Percentiles rank a stretch among this genome's conserved stretches.
Evolutionary conservation across 2,113 vertebrate species (phyloP).

Genomic region (Mastomys natalensis): DNA sequence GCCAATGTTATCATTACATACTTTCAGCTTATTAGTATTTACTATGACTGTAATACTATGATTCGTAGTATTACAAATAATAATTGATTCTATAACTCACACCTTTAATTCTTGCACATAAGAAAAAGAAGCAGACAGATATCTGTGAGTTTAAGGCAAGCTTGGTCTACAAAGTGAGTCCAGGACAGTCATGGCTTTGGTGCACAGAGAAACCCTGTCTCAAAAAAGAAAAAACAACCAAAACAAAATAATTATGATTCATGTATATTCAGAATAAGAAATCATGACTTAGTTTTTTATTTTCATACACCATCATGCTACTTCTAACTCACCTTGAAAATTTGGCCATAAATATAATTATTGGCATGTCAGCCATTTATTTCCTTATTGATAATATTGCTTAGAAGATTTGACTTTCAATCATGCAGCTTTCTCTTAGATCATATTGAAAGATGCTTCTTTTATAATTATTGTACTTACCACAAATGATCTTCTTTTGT

Average conservation of each 20-base stretch:
- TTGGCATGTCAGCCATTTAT: background rate
- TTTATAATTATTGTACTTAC: background rate
- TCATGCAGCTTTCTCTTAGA: slow-evolving; percentile 33
- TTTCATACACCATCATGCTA: background rate
- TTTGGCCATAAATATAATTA: background rate
- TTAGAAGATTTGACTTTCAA: background rate
- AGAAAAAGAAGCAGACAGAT: too few species aligned
- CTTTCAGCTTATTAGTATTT: background rate
- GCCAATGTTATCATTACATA: background rate
- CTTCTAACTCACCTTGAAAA: slow-evolving; percentile 3
- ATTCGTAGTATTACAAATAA: background rate
- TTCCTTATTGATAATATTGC: background rate
- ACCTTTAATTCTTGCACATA: too few species aligned
- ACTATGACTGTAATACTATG: background rate
- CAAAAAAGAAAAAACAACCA: too few species aligned
- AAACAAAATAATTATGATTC: too few species aligned
- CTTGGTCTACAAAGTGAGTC: too few species aligned
- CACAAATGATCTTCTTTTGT: background rate
- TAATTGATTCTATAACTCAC: too few species aligned
- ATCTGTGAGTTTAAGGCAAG: too few species aligned
- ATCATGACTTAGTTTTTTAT: background rate
- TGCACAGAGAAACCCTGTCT: too few species aligned
- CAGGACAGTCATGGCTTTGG: too few species aligned
- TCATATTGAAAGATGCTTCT: background rate
- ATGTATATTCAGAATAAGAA: background rate